These are phyloP conservation scores for Percopsis omiscomaycus DNA, from an alignment of 2,797 vertebrate species.

Conservation along the genomic window DNA sequence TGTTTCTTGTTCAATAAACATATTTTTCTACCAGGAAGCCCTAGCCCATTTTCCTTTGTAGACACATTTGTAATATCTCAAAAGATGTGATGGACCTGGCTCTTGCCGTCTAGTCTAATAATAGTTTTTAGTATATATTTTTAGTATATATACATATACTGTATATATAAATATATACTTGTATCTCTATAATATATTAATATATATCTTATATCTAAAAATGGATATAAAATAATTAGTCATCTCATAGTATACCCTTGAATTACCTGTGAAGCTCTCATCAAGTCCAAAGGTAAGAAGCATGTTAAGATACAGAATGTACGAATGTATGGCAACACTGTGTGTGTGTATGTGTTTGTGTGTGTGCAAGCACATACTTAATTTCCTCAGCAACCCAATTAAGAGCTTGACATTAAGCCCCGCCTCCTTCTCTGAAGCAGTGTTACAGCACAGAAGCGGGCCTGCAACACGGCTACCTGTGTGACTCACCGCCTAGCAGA, in stretches of 20 bases:
- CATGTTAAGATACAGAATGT: not conserved
- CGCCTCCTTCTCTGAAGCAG: conserved; percentile 77
- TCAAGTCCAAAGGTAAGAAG: conserved; percentile 70
- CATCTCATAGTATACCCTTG: conserved; percentile 3
- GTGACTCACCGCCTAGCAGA: conserved; percentile 92
- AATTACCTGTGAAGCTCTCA: conserved; percentile 32
- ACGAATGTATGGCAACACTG: not conserved
- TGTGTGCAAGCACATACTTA: not conserved
- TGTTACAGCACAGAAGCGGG: conserved; percentile 85
- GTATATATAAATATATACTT: too few species aligned
- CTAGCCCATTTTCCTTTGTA: conserved; percentile 65
- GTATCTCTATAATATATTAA: too few species aligned
- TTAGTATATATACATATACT: too few species aligned
- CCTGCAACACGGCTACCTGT: conserved; percentile 93
- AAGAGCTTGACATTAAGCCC: not conserved
- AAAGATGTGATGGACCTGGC: not conserved
- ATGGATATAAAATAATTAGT: conserved; percentile 9
- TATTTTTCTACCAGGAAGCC: conserved; percentile 89
- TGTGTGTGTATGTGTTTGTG: conserved; percentile 2
- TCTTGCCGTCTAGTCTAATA: not conserved
- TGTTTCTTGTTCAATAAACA: conserved; percentile 87
- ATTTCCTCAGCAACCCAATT: not conserved
- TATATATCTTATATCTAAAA: not conserved
- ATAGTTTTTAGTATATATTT: not conserved
- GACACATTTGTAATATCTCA: not conserved